These are phyloP conservation scores for Perccottus glenii DNA, from an alignment of 2,113 vertebrate species.

Conservation along the genomic window DNA sequence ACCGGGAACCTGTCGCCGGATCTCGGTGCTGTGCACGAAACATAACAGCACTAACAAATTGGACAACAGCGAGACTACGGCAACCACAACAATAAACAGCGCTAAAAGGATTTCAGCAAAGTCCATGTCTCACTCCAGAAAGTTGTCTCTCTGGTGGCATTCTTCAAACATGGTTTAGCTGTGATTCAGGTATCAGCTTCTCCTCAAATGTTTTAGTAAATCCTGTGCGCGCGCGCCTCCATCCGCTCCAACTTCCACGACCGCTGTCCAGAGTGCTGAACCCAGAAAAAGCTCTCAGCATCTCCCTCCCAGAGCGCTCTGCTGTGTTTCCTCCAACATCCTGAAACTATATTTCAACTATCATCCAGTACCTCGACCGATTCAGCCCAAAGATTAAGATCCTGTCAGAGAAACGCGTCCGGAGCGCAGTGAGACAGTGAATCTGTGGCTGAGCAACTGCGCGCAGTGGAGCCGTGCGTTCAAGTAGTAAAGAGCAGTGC, in stretches of 20 bases:
- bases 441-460: slow-evolving; percentile 3
- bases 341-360: background rate
- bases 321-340: slow-evolving; percentile 18
- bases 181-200: background rate
- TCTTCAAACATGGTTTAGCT: background rate
- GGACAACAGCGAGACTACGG: slow-evolving; percentile 83
- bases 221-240: slow-evolving; percentile 39
- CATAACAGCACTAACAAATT: slow-evolving; percentile 86
- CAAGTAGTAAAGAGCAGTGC: background rate
- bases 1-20: slow-evolving; percentile 84
- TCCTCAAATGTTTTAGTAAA: slow-evolving; percentile 14
- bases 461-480: too few relatives aligned
- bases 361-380: background rate
- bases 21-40: slow-evolving; percentile 84
- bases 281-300: slow-evolving; percentile 13
- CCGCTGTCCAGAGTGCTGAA: slow-evolving; percentile 89
- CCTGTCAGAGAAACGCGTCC: background rate
- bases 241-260: slow-evolving; percentile 43
- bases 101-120: slow-evolving; percentile 82
- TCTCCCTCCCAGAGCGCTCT: slow-evolving; percentile 20
- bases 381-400: background rate
- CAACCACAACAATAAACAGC: slow-evolving; percentile 82
- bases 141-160: slow-evolving; percentile 24
- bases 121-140: slow-evolving; percentile 84
- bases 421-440: background rate